Evolutionary conservation across 2,888 invertebrate species (phyloP), one percentile per base, ranked within the genome.

Genomic region (Aspidiotus destructor): DNA sequence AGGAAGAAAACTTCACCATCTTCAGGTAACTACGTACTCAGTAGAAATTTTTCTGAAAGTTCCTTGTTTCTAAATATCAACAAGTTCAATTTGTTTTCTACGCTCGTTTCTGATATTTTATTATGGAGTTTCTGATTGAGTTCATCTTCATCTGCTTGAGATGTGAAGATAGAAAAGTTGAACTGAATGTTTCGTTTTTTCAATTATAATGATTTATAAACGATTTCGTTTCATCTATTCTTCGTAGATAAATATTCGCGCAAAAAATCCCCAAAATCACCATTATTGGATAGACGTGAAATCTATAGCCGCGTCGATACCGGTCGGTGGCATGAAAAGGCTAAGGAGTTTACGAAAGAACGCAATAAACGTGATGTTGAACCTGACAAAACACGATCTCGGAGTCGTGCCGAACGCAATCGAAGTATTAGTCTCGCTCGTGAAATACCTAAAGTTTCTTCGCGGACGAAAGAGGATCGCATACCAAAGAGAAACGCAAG

Each of bases 291-390:
- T 17, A 65, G 58, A 13, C 57, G 58, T n/a, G 65, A 65, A 57
- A 42, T 65, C 16, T 65, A 65, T 48, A 65, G 58, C 40, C 17
- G 65, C 15, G 28, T 55, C 10, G 65, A 65, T 16, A 65, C 65
- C 40, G 48, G 65, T 48, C 65, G 65, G 11, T 65, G 65, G 65
- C 65, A 65, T 58, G 65, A 65, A 8, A 65, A 65, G 58, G 65
- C 65, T 28, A 65, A 65, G 42, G 65, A 65, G 48, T n/a, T 40
- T n/a, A 48, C 17, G n/a, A 65, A 57, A 48, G 65, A 65, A 28
- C 65, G 65, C 58, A 58, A 16, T 40, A 57, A 58, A 44, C 52
- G 53, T 15, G 65, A 65, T n/a, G 17, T 40, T 1, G 65, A 65
- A 8, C 13, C n/a, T 2, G 41, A 41, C 2, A 28, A 17, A 8